Conservation (phyloP, 53 echinoderm and acorn worm genomes). For the Echinometra lucunter region DNA sequence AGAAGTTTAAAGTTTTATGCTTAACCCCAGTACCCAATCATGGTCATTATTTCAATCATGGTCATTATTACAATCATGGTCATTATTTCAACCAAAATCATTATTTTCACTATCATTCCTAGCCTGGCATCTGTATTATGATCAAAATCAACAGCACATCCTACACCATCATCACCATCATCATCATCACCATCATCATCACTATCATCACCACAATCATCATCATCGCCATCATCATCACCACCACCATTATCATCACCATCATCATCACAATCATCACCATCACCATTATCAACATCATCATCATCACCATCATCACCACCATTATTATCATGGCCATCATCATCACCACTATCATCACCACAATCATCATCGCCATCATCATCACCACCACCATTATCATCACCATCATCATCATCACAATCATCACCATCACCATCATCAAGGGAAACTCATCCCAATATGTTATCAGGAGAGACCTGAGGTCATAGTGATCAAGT, state of each 20-base stretch:
- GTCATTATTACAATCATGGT: conserved; percentile 7
- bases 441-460: too few species aligned
- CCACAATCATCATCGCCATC: conserved; percentile 11
- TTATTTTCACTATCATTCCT: too few species aligned
- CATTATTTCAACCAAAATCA: conserved; percentile 10
- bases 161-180: not conserved
- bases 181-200: conserved; percentile 23
- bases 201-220: conserved; percentile 59
- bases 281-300: conserved; percentile 7
- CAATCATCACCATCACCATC: not conserved
- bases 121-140: too few species aligned
- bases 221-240: conserved; percentile 8
- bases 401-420: conserved; percentile 6
- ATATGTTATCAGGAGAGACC: too few species aligned
- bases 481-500: too few species aligned
- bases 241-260: not conserved
- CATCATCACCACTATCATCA: conserved; percentile 20
- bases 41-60: not conserved
- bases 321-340: conserved; percentile 38
- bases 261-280: not conserved
- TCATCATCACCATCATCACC: conserved; percentile 26
- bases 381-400: conserved; percentile 21
- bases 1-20: too few species aligned
- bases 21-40: not conserved
- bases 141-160: not conserved